Base-by-base conservation (phyloP, 1,140 invertebrate species). In the Penaeus japonicus region DNA sequence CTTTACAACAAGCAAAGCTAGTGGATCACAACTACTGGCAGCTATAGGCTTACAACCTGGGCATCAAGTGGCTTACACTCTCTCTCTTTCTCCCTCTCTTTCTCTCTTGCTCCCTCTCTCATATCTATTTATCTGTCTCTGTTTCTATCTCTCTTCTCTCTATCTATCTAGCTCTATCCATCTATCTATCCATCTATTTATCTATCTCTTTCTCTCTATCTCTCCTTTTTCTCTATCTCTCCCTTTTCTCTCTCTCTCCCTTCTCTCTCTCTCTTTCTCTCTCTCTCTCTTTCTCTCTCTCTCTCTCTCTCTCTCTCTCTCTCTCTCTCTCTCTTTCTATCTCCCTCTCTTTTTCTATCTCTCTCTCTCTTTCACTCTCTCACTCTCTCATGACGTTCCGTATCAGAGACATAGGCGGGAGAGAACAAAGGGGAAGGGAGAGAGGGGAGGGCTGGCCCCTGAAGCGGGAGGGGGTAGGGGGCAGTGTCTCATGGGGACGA, bases 251-350 rank as follows among this genome's bases (percentile, higher is more conserved):
- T 39, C 30, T 18, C 30, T 24, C 30, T 24, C 35, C 3, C 35
- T 30, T 77, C 30, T 47, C 47, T 39, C n/a, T 39, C 47, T 39
- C n/a, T 22, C n/a, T 39, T 35, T 22, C 47, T 39, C 47, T 39
- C 47, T 39, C 47, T 39, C 39, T 27, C 39, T 39, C 39, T 79
- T 20, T 79, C 35, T 79, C 77, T 39, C 77, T 79, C 62, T 70
- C 62, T 70, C 62, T 70, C 62, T 70, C 62, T 70, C 62, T 70
- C 62, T 70, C 62, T 77, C 73, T 77, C 73, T 77, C 73, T 77
- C 73, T 77, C 73, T 77, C 73, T 77, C 73, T 77, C 73, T 77
- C 73, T 77, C 73, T 77, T 30, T 77, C 73, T 77, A 27, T 47
- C 47, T 47, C 47, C 24, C 47, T 47, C 47, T 47, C 47, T 47